Percentiles rank a stretch among this genome's conserved stretches.
phyloP scores from a whole-genome alignment of 2,113 vertebrate genomes.

The Limanda limanda region DNA sequence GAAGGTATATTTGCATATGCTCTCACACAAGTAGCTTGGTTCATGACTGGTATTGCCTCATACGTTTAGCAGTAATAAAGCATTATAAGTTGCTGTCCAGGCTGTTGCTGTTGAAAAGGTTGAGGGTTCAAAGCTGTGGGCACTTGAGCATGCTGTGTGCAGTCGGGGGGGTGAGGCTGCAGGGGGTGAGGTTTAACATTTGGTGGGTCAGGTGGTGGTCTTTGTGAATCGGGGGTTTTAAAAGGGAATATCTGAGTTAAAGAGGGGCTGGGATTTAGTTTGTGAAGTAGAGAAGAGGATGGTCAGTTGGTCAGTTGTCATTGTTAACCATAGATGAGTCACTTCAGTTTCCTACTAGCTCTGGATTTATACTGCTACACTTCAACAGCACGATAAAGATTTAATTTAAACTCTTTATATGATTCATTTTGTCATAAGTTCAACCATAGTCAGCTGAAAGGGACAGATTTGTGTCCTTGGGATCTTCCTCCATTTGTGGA shows the following conservation, averaged over 20 bases:
- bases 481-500: too few species aligned
- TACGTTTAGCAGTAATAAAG: background rate
- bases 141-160: slow-evolving; percentile 2
- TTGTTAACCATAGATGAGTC: background rate
- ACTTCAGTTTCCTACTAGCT: background rate
- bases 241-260: slow-evolving; percentile 10
- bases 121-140: slow-evolving; percentile 47
- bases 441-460: too few species aligned
- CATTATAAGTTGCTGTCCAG: background rate
- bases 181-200: slow-evolving; percentile 22
- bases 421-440: background rate
- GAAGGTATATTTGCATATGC: background rate
- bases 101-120: slow-evolving; percentile 20
- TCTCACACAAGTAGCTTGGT: too few species aligned
- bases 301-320: too few species aligned
- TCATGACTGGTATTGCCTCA: background rate
- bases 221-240: slow-evolving; percentile 36
- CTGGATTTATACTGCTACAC: background rate
- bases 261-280: background rate
- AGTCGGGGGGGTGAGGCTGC: background rate
- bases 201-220: background rate
- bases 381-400: background rate
- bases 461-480: too few species aligned
- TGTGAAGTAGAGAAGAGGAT: too few species aligned
- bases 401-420: too few species aligned